These are phyloP conservation scores for Stercorarius parasiticus DNA, from an alignment of 2,113 vertebrate species.

Conservation along the genomic window DNA sequence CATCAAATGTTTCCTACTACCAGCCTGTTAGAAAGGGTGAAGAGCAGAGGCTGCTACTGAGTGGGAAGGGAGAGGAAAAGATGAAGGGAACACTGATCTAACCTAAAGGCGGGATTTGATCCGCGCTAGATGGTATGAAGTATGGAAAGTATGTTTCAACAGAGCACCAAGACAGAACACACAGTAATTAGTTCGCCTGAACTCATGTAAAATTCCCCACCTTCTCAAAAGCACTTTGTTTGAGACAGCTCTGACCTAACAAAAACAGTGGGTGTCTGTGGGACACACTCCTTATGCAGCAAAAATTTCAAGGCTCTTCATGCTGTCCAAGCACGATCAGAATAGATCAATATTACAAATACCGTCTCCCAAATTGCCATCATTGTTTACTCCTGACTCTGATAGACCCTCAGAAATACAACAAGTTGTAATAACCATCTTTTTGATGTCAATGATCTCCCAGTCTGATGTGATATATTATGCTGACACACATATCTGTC, in stretches of 20 bases:
- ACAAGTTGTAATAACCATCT: background rate
- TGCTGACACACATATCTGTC: background rate
- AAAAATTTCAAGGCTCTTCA: background rate
- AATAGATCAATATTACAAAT: background rate
- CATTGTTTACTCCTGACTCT: background rate
- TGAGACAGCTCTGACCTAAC: background rate
- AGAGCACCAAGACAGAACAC: background rate
- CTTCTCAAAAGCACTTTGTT: background rate
- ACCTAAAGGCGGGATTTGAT: background rate
- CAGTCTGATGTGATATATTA: slow-evolving; percentile 10
- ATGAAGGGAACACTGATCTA: background rate
- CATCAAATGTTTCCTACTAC: background rate
- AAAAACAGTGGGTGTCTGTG: background rate
- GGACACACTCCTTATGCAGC: background rate
- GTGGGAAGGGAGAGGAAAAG: background rate
- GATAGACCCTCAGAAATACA: background rate
- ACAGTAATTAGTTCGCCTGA: background rate
- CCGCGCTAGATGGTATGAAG: background rate
- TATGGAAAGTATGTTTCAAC: background rate
- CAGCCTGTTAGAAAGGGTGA: background rate
- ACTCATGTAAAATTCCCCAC: background rate
- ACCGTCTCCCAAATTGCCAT: background rate
- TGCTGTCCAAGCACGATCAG: background rate
- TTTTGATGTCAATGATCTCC: slow-evolving; percentile 5
- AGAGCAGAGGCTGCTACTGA: background rate